These are phyloP conservation scores for Caenorhabditis sp. DNA, from an alignment of 2,888 invertebrate species.

Conservation along the genomic window DNA sequence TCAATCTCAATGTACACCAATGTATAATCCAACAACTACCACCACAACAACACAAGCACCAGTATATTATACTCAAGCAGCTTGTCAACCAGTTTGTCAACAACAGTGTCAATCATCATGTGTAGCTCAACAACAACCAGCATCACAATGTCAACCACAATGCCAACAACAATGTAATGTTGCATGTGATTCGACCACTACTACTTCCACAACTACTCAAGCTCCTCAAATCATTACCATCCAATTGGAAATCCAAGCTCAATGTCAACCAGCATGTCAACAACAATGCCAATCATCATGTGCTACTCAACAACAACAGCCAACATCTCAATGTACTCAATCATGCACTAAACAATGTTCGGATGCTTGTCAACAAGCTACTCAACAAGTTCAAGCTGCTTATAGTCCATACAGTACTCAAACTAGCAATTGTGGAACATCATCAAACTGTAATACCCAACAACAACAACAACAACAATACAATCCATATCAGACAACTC, in stretches of 20 bases:
- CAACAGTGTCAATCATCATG: slow-evolving; percentile 30
- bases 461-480: slow-evolving; percentile 3
- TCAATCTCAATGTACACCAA: slow-evolving; percentile 33
- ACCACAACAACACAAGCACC: slow-evolving; percentile 30
- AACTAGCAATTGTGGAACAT: slow-evolving; percentile 10
- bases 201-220: slow-evolving; percentile 34
- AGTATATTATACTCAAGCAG: slow-evolving; percentile 5
- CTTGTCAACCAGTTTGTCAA: slow-evolving; percentile 31
- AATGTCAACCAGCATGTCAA: slow-evolving; percentile 35
- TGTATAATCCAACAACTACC: slow-evolving; percentile 28
- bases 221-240: slow-evolving; percentile 34
- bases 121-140: slow-evolving; percentile 31
- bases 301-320: slow-evolving; percentile 49
- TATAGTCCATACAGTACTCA: neutral
- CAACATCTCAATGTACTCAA: slow-evolving; percentile 35
- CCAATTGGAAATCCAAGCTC: slow-evolving; percentile 35
- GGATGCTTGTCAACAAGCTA: slow-evolving; percentile 33
- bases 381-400: slow-evolving; percentile 9
- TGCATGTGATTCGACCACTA: slow-evolving; percentile 25
- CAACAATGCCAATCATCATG: slow-evolving; percentile 48
- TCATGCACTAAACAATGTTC: slow-evolving; percentile 43
- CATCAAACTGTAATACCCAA: neutral
- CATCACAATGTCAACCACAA: slow-evolving; percentile 45
- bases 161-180: slow-evolving; percentile 37
- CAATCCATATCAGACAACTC: slow-evolving; percentile 15